A percentile compares a stretch with the other conserved stretches of the same genome.
These are phyloP conservation scores for Mimas tiliae DNA, from an alignment of 2,888 invertebrate genomes.

Conservation along the genomic window DNA sequence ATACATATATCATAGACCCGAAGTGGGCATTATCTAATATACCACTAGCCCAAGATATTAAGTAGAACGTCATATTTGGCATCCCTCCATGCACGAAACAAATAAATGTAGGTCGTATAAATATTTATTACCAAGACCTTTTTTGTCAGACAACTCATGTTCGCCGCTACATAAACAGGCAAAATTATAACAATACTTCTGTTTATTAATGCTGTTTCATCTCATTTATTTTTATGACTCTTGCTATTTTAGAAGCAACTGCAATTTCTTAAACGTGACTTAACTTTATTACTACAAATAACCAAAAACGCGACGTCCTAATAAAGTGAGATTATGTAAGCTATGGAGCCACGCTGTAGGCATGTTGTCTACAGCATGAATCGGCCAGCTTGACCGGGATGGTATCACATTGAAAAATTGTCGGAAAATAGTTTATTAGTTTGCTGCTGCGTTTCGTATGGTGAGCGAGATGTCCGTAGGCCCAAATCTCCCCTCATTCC, in stretches of 20 bases:
- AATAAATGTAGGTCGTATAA: slow-evolving; percentile 29
- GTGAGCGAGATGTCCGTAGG: too few species aligned
- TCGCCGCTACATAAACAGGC: slow-evolving; percentile 13
- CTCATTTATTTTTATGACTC: background rate
- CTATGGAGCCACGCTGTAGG: too few species aligned
- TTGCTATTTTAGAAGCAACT: background rate
- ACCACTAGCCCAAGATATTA: slow-evolving; percentile 13
- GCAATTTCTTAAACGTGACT: background rate
- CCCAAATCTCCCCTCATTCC: too few species aligned
- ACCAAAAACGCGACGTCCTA: too few species aligned
- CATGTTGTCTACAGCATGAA: too few species aligned
- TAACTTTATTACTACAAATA: background rate
- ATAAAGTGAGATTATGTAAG: too few species aligned
- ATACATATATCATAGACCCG: slow-evolving; percentile 7
- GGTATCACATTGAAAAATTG: too few species aligned
- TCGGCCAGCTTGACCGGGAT: too few species aligned
- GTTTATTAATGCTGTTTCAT: slow-evolving; percentile 2
- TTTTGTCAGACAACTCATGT: slow-evolving; percentile 20
- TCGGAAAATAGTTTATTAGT: too few species aligned
- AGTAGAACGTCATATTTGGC: slow-evolving; percentile 20
- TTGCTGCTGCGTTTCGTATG: too few species aligned
- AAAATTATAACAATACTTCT: slow-evolving; percentile 20
- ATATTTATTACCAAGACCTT: slow-evolving; percentile 24
- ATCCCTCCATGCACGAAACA: slow-evolving; percentile 34
- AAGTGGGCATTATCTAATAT: slow-evolving; percentile 13